These are phyloP conservation scores for Drosophila prolongata DNA, from an alignment of 2,888 invertebrate species.

Conservation along the genomic window DNA sequence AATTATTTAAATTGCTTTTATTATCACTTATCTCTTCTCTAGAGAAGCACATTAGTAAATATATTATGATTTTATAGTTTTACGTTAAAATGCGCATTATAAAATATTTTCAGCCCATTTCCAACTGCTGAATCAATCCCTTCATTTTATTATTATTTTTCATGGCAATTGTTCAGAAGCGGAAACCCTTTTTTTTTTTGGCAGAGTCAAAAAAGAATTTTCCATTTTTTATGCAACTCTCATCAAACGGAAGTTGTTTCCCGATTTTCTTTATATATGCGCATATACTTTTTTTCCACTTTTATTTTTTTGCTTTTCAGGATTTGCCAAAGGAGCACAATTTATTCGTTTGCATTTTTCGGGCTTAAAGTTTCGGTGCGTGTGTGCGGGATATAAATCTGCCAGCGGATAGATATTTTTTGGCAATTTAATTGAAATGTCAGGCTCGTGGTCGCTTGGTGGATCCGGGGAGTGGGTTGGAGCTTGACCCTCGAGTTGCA, in stretches of 20 bases:
- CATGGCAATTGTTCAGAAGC: slow-evolving; percentile 3
- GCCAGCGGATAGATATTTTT: slow-evolving; percentile 39
- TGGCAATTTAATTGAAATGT: slow-evolving; percentile 55
- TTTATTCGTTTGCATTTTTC: slow-evolving; percentile 32
- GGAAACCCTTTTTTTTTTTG: slow-evolving; percentile 4
- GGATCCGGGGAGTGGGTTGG: background rate
- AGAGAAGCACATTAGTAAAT: no score
- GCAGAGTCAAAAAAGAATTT: slow-evolving; percentile 23
- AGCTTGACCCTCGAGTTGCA: slow-evolving; percentile 41
- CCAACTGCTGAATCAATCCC: background rate
- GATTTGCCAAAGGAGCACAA: slow-evolving; percentile 31
- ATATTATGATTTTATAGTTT: no score
- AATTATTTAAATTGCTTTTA: no score
- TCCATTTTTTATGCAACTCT: slow-evolving; percentile 42
- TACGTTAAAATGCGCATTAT: no score
- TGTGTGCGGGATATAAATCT: slow-evolving; percentile 33
- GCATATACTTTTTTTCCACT: slow-evolving; percentile 10
- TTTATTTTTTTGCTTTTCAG: slow-evolving; percentile 5
- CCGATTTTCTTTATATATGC: slow-evolving; percentile 27
- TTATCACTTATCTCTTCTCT: no score
- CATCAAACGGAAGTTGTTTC: slow-evolving; percentile 42
- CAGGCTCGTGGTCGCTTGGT: slow-evolving; percentile 48
- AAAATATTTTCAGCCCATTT: no score
- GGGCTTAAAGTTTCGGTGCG: slow-evolving; percentile 16
- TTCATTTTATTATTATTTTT: background rate